phyloP scores from a whole-genome alignment of 37 sponge, comb jelly and placozoan species.

The Lycopodina hypogea region DNA sequence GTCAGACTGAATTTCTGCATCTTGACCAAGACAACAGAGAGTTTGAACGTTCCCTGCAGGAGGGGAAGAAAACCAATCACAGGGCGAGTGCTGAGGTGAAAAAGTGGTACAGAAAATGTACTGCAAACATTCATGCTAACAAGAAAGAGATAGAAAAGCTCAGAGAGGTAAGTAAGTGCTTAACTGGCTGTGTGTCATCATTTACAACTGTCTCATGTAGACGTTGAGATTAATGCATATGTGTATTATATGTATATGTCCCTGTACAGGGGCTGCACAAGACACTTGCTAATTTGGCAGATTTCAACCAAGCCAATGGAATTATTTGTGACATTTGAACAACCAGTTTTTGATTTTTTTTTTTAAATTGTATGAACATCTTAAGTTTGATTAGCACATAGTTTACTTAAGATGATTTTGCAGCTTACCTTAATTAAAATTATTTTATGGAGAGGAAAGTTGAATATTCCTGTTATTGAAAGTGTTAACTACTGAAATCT shows the following conservation, averaged over 20 bases:
- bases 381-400: background rate
- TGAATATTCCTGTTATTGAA: no score
- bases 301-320: constrained; percentile 18
- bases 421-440: no score
- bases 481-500: no score
- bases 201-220: background rate
- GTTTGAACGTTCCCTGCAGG: constrained; percentile 43
- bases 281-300: constrained; percentile 19
- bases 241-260: background rate
- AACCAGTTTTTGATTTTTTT: no score
- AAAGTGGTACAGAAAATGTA: constrained; percentile 56
- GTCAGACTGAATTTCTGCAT: constrained; percentile 49
- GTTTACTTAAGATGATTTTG: no score
- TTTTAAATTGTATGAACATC: no score
- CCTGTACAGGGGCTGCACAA: constrained; percentile 21
- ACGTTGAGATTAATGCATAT: background rate
- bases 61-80: constrained; percentile 50
- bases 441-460: no score
- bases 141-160: constrained; percentile 67
- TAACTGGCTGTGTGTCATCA: background rate
- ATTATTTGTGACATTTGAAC: no score
- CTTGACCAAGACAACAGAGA: constrained; percentile 76
- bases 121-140: constrained; percentile 59
- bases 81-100: constrained; percentile 58
- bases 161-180: constrained; percentile 72